phyloP scores from a whole-genome alignment of 2,113 vertebrate species.

The Zapornia atra region DNA sequence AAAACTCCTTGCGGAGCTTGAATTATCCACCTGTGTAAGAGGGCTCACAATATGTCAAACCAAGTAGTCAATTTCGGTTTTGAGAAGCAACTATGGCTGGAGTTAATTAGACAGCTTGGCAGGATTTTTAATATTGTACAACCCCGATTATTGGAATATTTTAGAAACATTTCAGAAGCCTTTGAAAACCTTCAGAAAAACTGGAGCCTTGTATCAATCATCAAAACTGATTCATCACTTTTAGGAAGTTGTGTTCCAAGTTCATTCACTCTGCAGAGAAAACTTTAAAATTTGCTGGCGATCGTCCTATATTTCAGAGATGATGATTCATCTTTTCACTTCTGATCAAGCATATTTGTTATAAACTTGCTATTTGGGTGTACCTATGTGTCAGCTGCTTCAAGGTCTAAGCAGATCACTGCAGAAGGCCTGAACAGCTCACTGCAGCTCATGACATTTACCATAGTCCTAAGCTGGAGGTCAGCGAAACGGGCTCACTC shows the following conservation, averaged over 20 bases:
- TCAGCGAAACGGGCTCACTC: not conserved
- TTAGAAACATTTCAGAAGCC: constrained; percentile 18
- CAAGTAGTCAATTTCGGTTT: not conserved
- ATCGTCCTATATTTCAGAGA: not conserved
- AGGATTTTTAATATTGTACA: constrained; percentile 29
- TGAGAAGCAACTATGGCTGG: not conserved
- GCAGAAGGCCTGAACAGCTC: not conserved
- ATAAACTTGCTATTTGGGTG: not conserved
- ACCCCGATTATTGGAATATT: not conserved
- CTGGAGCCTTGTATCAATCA: not conserved
- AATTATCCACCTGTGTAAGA: constrained; percentile 42
- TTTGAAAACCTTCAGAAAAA: constrained; percentile 28
- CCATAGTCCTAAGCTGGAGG: not conserved
- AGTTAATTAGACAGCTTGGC: constrained; percentile 22
- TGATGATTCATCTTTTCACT: not conserved
- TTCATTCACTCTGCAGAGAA: not conserved
- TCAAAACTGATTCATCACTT: not conserved
- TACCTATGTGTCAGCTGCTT: not conserved
- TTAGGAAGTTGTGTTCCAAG: not conserved
- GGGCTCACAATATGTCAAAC: not conserved
- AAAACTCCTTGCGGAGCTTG: constrained; percentile 1
- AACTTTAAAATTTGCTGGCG: not conserved
- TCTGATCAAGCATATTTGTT: not conserved
- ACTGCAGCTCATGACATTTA: not conserved
- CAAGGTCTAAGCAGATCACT: not conserved